phyloP scores from a whole-genome alignment of 2,888 invertebrate genomes.

The Cephus pygmeus region DNA sequence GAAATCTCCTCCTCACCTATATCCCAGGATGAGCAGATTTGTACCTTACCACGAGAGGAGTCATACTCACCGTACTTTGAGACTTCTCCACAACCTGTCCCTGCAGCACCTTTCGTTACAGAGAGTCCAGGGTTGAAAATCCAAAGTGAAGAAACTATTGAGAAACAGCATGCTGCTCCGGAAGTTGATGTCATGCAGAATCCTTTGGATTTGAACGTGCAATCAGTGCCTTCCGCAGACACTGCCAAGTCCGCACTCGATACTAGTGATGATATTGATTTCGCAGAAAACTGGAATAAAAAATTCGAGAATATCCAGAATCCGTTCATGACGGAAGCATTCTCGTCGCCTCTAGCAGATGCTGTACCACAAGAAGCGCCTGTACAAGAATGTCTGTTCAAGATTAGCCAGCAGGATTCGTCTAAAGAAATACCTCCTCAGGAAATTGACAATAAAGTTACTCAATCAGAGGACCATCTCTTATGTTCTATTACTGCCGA shows the following conservation, averaged over 20 bases:
- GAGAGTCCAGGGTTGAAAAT: not conserved
- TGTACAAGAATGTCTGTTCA: constrained; percentile 1
- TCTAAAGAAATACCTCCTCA: not conserved
- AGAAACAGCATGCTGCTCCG: constrained; percentile 2
- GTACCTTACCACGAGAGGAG: not conserved
- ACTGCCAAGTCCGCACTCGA: not conserved
- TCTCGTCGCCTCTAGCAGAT: constrained; percentile 6
- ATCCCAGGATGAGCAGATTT: not conserved
- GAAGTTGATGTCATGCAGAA: constrained; percentile 24
- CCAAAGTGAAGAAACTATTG: not conserved
- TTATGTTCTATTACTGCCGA: not conserved
- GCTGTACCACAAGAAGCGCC: not conserved
- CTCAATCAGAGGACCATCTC: not conserved
- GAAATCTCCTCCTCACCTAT: not conserved
- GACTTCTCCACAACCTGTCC: not conserved
- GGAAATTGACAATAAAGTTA: constrained; percentile 6
- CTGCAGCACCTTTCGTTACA: not conserved
- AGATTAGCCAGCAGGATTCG: not conserved
- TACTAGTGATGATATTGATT: not conserved
- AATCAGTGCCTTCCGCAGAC: not conserved
- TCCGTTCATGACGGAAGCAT: not conserved
- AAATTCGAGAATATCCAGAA: not conserved
- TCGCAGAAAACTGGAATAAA: not conserved
- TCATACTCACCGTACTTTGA: not conserved
- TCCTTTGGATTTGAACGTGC: constrained; percentile 20